phyloP scores from a whole-genome alignment of 1,140 invertebrate genomes.

The Nephila pilipes region DNA sequence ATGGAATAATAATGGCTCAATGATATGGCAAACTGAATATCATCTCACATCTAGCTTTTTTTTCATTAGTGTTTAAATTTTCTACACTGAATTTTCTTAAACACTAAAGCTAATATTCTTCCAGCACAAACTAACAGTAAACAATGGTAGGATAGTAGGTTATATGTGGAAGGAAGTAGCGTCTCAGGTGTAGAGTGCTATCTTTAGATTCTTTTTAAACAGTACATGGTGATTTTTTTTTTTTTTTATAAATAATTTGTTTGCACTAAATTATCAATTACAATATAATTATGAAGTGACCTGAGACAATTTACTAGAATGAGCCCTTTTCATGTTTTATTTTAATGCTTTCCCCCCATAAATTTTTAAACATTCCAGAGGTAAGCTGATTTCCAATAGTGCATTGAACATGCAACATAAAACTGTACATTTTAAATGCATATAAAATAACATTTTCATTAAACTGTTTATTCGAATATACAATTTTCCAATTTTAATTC shows the following conservation, averaged over 20 bases:
- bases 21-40: background rate
- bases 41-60: background rate
- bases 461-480: too few relatives aligned
- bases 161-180: slow-evolving; percentile 27
- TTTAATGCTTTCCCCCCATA: background rate
- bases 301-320: slow-evolving; percentile 12
- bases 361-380: background rate
- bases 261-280: background rate
- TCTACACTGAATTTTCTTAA: background rate
- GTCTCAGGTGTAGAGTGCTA: slow-evolving; percentile 61
- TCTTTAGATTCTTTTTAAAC: background rate
- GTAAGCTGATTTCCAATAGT: too few relatives aligned
- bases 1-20: background rate
- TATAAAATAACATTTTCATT: background rate
- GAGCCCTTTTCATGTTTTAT: background rate
- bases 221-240: background rate
- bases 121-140: slow-evolving; percentile 9
- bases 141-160: background rate
- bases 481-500: too few relatives aligned
- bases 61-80: background rate
- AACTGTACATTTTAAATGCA: background rate
- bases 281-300: background rate
- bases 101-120: slow-evolving; percentile 10
- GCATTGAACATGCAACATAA: too few relatives aligned
- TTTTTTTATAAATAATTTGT: background rate